Evolutionary conservation across 2,888 invertebrate genomes (phyloP), one percentile per base, ranked within the genome.

Genomic region (Andrena haemorrhoa): DNA sequence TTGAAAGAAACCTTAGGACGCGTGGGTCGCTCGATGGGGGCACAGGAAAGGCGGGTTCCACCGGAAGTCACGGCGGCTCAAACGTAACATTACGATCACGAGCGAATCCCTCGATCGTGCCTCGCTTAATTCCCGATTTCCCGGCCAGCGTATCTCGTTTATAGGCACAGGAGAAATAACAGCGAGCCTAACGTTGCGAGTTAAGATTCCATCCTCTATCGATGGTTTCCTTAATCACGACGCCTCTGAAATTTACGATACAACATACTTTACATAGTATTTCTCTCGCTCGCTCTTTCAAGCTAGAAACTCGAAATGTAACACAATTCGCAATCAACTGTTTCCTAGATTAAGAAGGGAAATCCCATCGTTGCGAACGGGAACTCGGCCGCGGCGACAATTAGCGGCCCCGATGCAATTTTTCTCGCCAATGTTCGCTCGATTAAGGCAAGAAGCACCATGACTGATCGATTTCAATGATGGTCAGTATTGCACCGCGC

Each of bases 51-150:
- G 71, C 79, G 64, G 47, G 74, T 82, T 82, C 64, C 60, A 84
- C 79, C 79, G 82, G 82, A 84, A 84, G 76, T 84, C 82, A 81
- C 81, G 81, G 29, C 75, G 77, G 47, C 66, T 70, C 65, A 68
- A 83, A 83, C 79, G 70, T 78, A 84, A 78, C 72, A 85, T 84
- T 75, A 79, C 66, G 81, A 78, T 82, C 63, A 51, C 73, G 56
- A 63, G 70, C 53, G 71, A 74, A 71, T 69, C 64, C 68, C 26
- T 68, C 35, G 61, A 73, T 66, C 56, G 71, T 71, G 63, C 58
- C n/a, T 74, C 35, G 68, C 60, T 74, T 74, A 76, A 73, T 77
- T 78, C 41, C 51, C 20, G 3, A 61, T 75, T 68, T 31, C 35
- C 49, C 53, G 51, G 51, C 26, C n/a, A 79, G 31, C 12, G 12